Base-by-base conservation (phyloP, 2,797 vertebrate genomes). In the Astyanax mexicanus region DNA sequence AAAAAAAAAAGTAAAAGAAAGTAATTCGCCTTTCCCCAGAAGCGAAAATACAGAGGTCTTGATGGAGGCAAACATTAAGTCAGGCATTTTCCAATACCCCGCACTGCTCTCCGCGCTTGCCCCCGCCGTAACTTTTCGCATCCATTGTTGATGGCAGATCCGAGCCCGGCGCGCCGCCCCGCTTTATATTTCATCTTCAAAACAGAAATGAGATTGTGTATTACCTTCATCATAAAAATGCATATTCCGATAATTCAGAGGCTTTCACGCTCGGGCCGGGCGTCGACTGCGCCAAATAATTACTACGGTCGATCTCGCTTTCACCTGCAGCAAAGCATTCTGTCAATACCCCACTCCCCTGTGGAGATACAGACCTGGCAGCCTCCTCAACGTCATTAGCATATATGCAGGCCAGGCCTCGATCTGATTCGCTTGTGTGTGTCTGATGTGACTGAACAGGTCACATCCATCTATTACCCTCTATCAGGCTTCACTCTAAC, bases 401-500 rank as follows among this genome's bases (percentile, higher is more conserved):
- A 80, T 79, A 81, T 75, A 81, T 68, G 78, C 32, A 74, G 9
- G 42, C 44, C 32, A n/a, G n/a, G n/a, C n/a, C n/a, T 40, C 44
- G 54, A 71, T 67, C 75, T 69, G 80, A 82, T 70, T 78, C 40
- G 51, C 74, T 75, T n/a, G n/a, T n/a, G n/a, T n/a, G 71, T 57
- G 61, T 76, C 73, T 77, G 71, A 77, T 79, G 75, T 69, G 79
- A 82, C 79, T 82, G 77, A 85, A 84, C 60, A 79, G 61, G n/a
- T n/a, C n/a, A n/a, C n/a, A n/a, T n/a, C n/a, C n/a, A n/a, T n/a
- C n/a, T n/a, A n/a, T n/a, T n/a, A n/a, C n/a, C n/a, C n/a, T n/a
- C n/a, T n/a, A n/a, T n/a, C n/a, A n/a, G n/a, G n/a, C n/a, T n/a
- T n/a, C n/a, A n/a, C n/a, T n/a, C n/a, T n/a, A n/a, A n/a, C n/a